Evolutionary conservation across 2,888 invertebrate genomes (phyloP).

Genomic region (Leptopilina myrica): DNA sequence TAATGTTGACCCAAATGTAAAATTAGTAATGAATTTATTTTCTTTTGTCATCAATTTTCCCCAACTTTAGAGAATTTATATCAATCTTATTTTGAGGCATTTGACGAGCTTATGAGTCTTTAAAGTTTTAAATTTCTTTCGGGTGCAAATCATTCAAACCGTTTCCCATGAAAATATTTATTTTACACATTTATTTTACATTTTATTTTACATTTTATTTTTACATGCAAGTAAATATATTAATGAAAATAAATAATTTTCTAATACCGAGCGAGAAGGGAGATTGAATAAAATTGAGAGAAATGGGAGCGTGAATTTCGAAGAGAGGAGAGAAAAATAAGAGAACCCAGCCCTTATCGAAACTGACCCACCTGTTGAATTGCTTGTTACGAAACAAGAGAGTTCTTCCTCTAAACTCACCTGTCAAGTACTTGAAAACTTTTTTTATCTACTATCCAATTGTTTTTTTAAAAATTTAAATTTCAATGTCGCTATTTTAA

Average conservation of each 20-base stretch:
- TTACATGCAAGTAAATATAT: too few species aligned
- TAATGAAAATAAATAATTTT: too few species aligned
- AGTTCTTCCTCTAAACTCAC: conserved; percentile 43
- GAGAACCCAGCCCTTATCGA: conserved; percentile 64
- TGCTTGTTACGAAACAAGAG: conserved; percentile 53
- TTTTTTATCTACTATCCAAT: not conserved
- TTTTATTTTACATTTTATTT: too few species aligned
- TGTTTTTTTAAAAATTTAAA: not conserved
- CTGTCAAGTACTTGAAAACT: conserved; percentile 46
- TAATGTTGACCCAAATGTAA: too few species aligned
- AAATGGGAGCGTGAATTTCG: conserved; percentile 17
- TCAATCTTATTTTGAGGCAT: not conserved
- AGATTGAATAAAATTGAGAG: not conserved
- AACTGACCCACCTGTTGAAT: conserved; percentile 71
- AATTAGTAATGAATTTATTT: not conserved
- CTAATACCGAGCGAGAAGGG: not conserved
- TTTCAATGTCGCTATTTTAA: too few species aligned
- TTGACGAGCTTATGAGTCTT: not conserved
- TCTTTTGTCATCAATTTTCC: not conserved
- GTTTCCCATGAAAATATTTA: too few species aligned
- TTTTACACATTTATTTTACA: too few species aligned
- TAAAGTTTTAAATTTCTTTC: not conserved
- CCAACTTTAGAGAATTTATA: not conserved
- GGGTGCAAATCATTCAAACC: too few species aligned
- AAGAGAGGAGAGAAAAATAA: conserved; percentile 49